Evolutionary conservation across 2,888 invertebrate species (phyloP), one percentile per base, ranked within the genome.

Genomic region (Catonia carolina): DNA sequence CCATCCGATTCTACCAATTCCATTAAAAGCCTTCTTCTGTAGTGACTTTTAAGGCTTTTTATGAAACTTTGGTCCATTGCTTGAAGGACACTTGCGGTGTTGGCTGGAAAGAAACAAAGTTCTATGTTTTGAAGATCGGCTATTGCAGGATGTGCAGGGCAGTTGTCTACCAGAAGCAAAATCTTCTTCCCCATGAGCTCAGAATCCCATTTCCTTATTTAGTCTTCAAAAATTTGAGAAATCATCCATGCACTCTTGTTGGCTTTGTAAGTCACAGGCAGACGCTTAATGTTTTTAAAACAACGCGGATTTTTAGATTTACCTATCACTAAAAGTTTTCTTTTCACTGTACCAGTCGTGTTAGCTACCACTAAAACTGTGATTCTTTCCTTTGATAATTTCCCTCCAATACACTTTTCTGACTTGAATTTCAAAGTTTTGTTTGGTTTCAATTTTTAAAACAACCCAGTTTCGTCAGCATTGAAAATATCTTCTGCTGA

Each of bases 221-320:
- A n/a, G n/a, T n/a, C n/a, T n/a, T n/a, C n/a, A n/a, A n/a, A n/a
- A n/a, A n/a, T n/a, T n/a, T n/a, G n/a, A n/a, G n/a, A n/a, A n/a
- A n/a, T 48, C 31, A 23, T 48, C 27, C 27, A 48, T 2, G 31
- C 27, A 22, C 12, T 14, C 14, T 48, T 48, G 17, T 48, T 22
- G 15, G 48, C 48, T 48, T 48, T 48, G 23, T 48, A 22, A 14
- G 2, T 22, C 22, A 48, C 23, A 18, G 48, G 31, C 14, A 48
- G 23, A 48, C 5, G 7, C n/a, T 18, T 48, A 20, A 45, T 45
- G 17, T 45, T 45, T 45, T 45, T 45, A 45, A 45, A 45, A 45
- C 45, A 45, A 10, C 45, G 45, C 5, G 45, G 45, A 7, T 45
- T 45, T 10, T 2, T 15, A 12, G 8, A 45, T 18, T 15, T 45